phyloP scores from a whole-genome alignment of 2,888 invertebrate genomes.

The Resseliella maxima region DNA sequence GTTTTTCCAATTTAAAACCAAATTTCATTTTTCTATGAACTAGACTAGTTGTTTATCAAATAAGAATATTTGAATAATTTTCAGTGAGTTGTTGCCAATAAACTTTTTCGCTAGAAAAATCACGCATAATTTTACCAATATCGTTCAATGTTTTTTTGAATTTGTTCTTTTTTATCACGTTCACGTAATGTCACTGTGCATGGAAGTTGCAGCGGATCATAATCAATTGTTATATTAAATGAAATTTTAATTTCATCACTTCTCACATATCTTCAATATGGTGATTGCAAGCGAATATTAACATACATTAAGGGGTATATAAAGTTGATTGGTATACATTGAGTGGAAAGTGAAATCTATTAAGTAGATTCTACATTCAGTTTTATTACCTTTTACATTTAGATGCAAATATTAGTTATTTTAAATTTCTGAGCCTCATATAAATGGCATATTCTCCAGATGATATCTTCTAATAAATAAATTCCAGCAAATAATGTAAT shows the following conservation, averaged over 20 bases:
- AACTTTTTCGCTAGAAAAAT: conserved; percentile 79
- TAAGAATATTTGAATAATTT: conserved; percentile 87
- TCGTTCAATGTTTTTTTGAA: conserved; percentile 86
- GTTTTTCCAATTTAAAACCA: too few relatives aligned
- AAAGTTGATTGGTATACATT: too few relatives aligned
- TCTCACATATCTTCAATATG: conserved; percentile 95
- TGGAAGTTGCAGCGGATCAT: conserved; percentile 90
- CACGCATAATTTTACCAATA: conserved; percentile 80
- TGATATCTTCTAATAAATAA: too few relatives aligned
- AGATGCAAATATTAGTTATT: too few relatives aligned
- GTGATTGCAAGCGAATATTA: too few relatives aligned
- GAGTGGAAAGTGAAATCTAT: too few relatives aligned
- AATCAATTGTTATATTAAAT: conserved; percentile 97
- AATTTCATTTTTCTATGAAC: conserved; percentile 6
- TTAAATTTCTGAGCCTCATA: too few relatives aligned
- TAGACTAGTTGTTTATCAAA: conserved; percentile 79
- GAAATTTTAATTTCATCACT: conserved; percentile 98
- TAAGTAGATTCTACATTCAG: too few relatives aligned
- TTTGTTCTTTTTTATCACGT: conserved; percentile 93
- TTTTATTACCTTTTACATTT: too few relatives aligned
- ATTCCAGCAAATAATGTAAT: too few relatives aligned
- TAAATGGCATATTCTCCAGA: too few relatives aligned
- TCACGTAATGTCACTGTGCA: conserved; percentile 94
- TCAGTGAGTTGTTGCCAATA: conserved; percentile 82
- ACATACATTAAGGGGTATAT: too few relatives aligned